These are phyloP conservation scores for Matsumurasca onukii DNA, from an alignment of 1,140 invertebrate species.

Conservation along the genomic window DNA sequence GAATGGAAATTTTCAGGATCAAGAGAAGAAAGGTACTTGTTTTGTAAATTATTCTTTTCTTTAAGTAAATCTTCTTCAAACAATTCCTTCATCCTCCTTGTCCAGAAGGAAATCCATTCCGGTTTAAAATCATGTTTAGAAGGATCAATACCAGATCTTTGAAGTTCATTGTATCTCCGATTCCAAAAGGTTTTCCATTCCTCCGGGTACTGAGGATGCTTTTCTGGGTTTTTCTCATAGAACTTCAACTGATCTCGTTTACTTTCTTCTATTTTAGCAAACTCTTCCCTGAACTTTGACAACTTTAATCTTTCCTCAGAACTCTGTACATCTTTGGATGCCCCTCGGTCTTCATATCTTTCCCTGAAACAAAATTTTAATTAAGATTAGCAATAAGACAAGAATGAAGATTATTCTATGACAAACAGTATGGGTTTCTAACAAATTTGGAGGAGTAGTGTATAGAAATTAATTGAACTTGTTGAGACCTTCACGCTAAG, in stretches of 20 bases:
- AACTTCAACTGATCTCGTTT: slow-evolving; percentile 62
- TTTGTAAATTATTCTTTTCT: slow-evolving; percentile 57
- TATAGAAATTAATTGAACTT: too few species aligned
- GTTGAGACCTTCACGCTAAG: too few species aligned
- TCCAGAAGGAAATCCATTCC: slow-evolving; percentile 84
- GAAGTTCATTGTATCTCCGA: slow-evolving; percentile 72
- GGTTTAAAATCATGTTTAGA: slow-evolving; percentile 80
- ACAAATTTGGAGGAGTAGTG: too few species aligned
- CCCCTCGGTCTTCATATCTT: too few species aligned
- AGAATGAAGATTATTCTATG: too few species aligned
- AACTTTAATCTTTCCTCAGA: slow-evolving; percentile 40
- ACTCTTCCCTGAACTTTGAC: slow-evolving; percentile 47
- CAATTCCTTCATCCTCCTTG: slow-evolving; percentile 72
- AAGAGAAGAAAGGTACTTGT: slow-evolving; percentile 47
- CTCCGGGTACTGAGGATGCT: slow-evolving; percentile 79
- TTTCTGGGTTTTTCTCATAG: slow-evolving; percentile 80
- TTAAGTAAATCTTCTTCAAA: slow-evolving; percentile 64
- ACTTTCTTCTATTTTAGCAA: slow-evolving; percentile 51
- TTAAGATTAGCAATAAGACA: too few species aligned
- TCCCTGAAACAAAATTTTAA: too few species aligned
- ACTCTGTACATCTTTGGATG: too few species aligned
- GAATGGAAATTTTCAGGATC: slow-evolving; percentile 1
- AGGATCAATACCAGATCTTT: slow-evolving; percentile 59
- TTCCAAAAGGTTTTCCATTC: slow-evolving; percentile 89
- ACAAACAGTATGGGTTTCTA: too few species aligned